phyloP scores from a whole-genome alignment of 2,797 vertebrate genomes.

The Gymnocypris eckloni region DNA sequence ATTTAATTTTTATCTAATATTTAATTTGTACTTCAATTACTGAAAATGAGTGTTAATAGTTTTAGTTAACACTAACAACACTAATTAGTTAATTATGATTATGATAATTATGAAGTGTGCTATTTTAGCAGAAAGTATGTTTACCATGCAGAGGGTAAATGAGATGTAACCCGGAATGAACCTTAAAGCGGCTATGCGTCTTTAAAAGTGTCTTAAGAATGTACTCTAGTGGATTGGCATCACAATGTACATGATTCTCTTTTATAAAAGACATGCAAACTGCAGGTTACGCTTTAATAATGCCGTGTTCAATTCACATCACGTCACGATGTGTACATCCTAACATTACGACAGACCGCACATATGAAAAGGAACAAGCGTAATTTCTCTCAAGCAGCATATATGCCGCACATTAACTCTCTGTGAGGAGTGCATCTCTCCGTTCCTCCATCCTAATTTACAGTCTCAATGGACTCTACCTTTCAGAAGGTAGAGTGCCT shows the following conservation, averaged over 20 bases:
- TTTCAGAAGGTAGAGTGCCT: conserved; percentile 65
- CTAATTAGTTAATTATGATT: neutral
- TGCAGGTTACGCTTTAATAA: conserved; percentile 28
- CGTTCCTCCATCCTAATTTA: conserved; percentile 62
- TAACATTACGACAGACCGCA: conserved; percentile 43
- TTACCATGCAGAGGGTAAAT: neutral
- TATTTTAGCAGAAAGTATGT: neutral
- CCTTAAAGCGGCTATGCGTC: neutral
- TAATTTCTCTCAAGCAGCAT: conserved; percentile 59
- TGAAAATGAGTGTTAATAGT: neutral
- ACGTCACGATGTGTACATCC: conserved; percentile 52
- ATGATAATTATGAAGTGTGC: neutral
- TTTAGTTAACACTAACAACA: neutral
- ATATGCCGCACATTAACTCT: conserved; percentile 52
- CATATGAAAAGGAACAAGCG: conserved; percentile 55
- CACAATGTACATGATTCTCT: neutral
- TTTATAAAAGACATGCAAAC: conserved; percentile 45
- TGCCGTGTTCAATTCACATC: conserved; percentile 43
- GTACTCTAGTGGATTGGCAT: neutral
- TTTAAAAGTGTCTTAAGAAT: neutral
- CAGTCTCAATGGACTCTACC: conserved; percentile 63
- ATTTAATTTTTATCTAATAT: neutral
- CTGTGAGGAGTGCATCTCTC: conserved; percentile 53
- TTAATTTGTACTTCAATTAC: neutral
- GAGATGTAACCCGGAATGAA: neutral